phyloP scores from a whole-genome alignment of 2,797 vertebrate genomes.

The Muraenolepis orangiensis region DNA sequence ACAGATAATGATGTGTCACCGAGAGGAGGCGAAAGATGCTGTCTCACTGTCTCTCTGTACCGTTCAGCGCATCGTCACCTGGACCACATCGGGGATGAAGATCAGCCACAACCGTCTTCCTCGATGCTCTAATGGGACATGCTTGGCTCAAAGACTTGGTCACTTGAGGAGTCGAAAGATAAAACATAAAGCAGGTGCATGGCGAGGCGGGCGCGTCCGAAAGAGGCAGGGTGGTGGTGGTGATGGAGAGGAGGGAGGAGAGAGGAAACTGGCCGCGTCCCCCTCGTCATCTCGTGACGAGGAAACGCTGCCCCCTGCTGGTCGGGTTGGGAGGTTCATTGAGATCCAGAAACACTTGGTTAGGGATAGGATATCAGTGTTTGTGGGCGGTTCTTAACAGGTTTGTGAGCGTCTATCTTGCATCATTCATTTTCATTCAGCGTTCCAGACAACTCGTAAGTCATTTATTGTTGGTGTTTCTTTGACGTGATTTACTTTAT shows the following conservation, averaged over 20 bases:
- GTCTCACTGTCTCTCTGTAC: slow-evolving; percentile 68
- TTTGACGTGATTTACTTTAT: too few relatives aligned
- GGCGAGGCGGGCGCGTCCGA: slow-evolving; percentile 53
- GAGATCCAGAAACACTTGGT: too few relatives aligned
- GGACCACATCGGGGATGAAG: slow-evolving; percentile 7
- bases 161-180: slow-evolving; percentile 18
- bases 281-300: neutral
- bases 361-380: too few relatives aligned
- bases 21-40: slow-evolving; percentile 70
- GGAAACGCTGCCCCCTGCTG: slow-evolving; percentile 27
- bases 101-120: neutral
- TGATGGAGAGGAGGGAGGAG: slow-evolving; percentile 48
- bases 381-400: too few relatives aligned
- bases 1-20: slow-evolving; percentile 57
- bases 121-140: slow-evolving; percentile 11
- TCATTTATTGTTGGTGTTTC: too few relatives aligned
- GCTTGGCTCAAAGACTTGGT: slow-evolving; percentile 31
- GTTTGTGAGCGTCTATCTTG: too few relatives aligned
- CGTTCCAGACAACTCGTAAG: too few relatives aligned
- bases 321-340: slow-evolving; percentile 49
- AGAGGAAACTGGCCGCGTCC: slow-evolving; percentile 57
- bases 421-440: too few relatives aligned
- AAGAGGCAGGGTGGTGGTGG: slow-evolving; percentile 43
- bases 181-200: slow-evolving; percentile 53
- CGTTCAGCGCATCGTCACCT: slow-evolving; percentile 52